Conservation (phyloP, 2,888 invertebrate genomes). For the Laspeyria flexula region DNA sequence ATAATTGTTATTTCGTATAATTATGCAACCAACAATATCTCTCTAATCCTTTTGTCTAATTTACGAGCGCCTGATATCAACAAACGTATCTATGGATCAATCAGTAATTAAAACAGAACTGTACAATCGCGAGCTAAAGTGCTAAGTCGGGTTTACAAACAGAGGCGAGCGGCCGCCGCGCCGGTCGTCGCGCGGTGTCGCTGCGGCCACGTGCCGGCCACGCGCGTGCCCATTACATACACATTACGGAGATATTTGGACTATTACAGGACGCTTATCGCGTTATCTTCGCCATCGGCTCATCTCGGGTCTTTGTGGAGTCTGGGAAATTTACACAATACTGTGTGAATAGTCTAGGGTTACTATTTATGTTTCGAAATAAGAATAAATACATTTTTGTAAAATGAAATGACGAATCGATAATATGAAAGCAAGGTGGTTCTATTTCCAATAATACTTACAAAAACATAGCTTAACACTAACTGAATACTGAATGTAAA, state of each 20-base stretch:
- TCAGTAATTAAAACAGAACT: constrained; percentile 75
- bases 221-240: constrained; percentile 73
- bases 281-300: constrained; percentile 71
- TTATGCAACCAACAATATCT: constrained; percentile 40
- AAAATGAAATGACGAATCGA: no score
- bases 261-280: constrained; percentile 78
- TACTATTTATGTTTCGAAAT: background rate
- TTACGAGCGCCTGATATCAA: constrained; percentile 61
- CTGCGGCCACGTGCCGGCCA: constrained; percentile 59
- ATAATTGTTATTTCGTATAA: constrained; percentile 46
- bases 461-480: no score
- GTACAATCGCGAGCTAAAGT: constrained; percentile 70
- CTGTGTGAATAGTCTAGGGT: constrained; percentile 13
- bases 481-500: no score
- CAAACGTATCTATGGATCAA: constrained; percentile 70
- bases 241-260: constrained; percentile 76
- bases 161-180: constrained; percentile 36
- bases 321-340: constrained; percentile 61
- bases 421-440: no score
- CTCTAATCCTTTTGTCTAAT: constrained; percentile 71
- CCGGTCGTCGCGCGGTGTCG: constrained; percentile 37
- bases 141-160: constrained; percentile 80
- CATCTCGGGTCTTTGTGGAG: constrained; percentile 65
- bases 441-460: no score
- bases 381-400: no score